phyloP scores from a whole-genome alignment of 2,797 vertebrate genomes.

The Moxostoma hubbsi region DNA sequence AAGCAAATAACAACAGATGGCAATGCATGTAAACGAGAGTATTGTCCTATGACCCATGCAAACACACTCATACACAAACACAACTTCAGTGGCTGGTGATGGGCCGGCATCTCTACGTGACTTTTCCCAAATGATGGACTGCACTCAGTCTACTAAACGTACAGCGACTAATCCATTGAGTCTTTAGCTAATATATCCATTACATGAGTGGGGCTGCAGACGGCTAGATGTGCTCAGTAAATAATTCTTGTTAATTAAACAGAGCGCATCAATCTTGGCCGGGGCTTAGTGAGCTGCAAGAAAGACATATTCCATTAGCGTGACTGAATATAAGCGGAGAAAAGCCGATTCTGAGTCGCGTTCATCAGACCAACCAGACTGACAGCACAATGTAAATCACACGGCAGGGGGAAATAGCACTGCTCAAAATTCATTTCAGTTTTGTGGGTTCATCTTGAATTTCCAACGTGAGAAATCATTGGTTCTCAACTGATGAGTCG shows the following conservation, averaged over 20 bases:
- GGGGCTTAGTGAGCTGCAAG: constrained; percentile 68
- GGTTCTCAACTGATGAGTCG: too few species aligned
- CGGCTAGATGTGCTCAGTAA: constrained; percentile 75
- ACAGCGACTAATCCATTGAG: constrained; percentile 73
- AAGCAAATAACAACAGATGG: constrained; percentile 68
- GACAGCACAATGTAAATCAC: constrained; percentile 64
- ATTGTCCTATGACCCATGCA: constrained; percentile 6
- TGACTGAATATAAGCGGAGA: constrained; percentile 72
- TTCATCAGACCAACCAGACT: constrained; percentile 72
- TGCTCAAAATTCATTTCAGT: constrained; percentile 53
- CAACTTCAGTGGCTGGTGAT: constrained; percentile 51
- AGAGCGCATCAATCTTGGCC: constrained; percentile 76
- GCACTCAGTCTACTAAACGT: constrained; percentile 72
- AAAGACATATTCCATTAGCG: constrained; percentile 74
- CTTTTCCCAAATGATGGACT: constrained; percentile 64
- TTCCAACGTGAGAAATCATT: neutral
- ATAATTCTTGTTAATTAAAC: constrained; percentile 82
- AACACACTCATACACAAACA: constrained; percentile 20
- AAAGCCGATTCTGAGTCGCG: constrained; percentile 70
- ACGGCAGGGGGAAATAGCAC: constrained; percentile 44
- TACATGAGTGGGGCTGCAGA: constrained; percentile 78
- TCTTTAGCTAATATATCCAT: constrained; percentile 80
- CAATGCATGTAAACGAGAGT: constrained; percentile 57
- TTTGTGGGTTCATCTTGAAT: neutral
- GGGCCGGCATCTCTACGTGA: constrained; percentile 54